A percentile compares a stretch with the other conserved stretches of the same genome.
Evolutionary conservation across 2,797 vertebrate species (phyloP).

Genomic region (Simalia tracyae): DNA sequence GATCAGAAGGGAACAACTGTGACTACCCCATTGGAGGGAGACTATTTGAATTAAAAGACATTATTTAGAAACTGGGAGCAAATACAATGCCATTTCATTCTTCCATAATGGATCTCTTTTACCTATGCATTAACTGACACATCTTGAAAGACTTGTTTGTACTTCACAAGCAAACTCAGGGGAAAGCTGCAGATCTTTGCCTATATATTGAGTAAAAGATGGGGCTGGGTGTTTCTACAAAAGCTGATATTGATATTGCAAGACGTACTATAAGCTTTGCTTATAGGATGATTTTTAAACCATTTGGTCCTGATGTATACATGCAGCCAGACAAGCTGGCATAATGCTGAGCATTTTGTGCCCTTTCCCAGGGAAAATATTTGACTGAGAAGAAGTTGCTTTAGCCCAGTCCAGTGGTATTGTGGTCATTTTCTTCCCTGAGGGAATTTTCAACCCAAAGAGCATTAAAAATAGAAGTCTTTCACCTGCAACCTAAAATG

Average conservation of each 20-base stretch:
- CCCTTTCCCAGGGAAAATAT: background rate
- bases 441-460: background rate
- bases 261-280: background rate
- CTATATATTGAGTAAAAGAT: background rate
- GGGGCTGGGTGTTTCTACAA: background rate
- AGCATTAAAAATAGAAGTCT: background rate
- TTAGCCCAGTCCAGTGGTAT: background rate
- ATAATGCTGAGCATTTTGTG: background rate
- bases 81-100: background rate
- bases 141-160: background rate
- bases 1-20: conserved; percentile 1
- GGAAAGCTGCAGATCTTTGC: background rate
- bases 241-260: background rate
- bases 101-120: background rate
- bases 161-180: background rate
- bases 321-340: background rate
- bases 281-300: background rate
- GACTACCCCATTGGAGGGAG: background rate
- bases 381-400: background rate
- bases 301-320: background rate
- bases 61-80: background rate
- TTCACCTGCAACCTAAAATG: background rate
- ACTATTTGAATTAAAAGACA: background rate
- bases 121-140: background rate
- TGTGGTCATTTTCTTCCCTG: background rate